These are phyloP conservation scores for Merodon equestris DNA, from an alignment of 2,888 invertebrate species.

Conservation along the genomic window DNA sequence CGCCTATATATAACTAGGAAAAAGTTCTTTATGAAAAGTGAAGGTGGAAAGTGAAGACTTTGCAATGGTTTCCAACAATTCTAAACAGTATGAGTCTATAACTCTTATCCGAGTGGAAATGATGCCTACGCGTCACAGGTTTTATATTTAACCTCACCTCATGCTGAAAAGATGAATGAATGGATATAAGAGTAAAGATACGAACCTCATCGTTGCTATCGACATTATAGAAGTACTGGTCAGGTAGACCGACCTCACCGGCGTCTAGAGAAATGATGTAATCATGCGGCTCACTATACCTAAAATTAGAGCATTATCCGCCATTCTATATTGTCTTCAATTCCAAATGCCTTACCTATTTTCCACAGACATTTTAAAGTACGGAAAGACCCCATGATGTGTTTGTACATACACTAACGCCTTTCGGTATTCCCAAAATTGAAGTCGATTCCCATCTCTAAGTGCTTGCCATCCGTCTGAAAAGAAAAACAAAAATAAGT, in stretches of 20 bases:
- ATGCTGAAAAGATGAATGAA: too few relatives aligned
- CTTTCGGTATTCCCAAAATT: conserved; percentile 75
- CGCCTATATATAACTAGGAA: too few relatives aligned
- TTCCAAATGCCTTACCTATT: conserved; percentile 71
- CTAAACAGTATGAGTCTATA: too few relatives aligned
- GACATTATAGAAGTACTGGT: conserved; percentile 76
- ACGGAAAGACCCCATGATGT: conserved; percentile 74
- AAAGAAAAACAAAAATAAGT: conserved; percentile 36
- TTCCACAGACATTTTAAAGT: conserved; percentile 76
- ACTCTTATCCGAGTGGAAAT: too few relatives aligned
- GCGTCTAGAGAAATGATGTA: conserved; percentile 77
- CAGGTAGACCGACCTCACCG: conserved; percentile 77
- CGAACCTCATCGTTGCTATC: conserved; percentile 75
- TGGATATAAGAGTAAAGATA: too few relatives aligned
- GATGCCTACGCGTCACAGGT: too few relatives aligned
- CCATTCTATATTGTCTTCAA: not conserved
- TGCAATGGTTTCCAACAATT: too few relatives aligned
- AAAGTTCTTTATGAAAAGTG: too few relatives aligned
- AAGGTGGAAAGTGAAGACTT: too few relatives aligned
- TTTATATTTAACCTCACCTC: too few relatives aligned
- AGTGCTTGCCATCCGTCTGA: conserved; percentile 77
- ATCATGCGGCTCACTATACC: conserved; percentile 76
- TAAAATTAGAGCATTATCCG: conserved; percentile 54
- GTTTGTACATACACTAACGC: conserved; percentile 75
- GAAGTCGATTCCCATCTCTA: conserved; percentile 73